Conservation (phyloP, 2,113 vertebrate genomes). For the Sebastes fasciatus region DNA sequence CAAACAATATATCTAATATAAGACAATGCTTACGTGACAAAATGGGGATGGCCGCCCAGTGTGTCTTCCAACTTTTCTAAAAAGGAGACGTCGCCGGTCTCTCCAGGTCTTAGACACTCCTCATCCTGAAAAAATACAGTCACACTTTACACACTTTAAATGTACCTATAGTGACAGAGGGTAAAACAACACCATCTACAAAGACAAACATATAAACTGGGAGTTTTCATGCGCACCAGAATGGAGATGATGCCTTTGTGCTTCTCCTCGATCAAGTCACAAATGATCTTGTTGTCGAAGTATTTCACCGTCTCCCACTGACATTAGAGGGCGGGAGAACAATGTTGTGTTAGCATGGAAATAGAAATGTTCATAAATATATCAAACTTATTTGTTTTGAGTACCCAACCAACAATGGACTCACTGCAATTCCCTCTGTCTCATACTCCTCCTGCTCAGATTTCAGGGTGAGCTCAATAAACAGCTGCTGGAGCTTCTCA, state of each 20-base stretch:
- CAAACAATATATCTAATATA: not conserved
- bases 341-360: not conserved
- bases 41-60: slow-evolving; percentile 92
- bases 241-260: slow-evolving; percentile 98
- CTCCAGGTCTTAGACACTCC: slow-evolving; percentile 95
- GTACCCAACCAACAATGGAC: slow-evolving; percentile 27
- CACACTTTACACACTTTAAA: not conserved
- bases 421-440: slow-evolving; percentile 93
- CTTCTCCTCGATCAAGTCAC: slow-evolving; percentile 97
- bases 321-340: slow-evolving; percentile 5
- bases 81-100: slow-evolving; percentile 93
- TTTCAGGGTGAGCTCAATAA: slow-evolving; percentile 95
- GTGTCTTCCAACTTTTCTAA: slow-evolving; percentile 96
- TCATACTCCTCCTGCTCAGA: slow-evolving; percentile 98
- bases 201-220: not conserved
- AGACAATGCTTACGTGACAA: slow-evolving; percentile 90
- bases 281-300: slow-evolving; percentile 99
- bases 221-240: slow-evolving; percentile 83
- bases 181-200: not conserved
- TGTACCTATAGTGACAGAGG: not conserved
- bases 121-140: slow-evolving; percentile 87
- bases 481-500: slow-evolving; percentile 97
- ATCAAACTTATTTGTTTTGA: not conserved
- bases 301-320: slow-evolving; percentile 98
- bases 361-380: not conserved